Conservation (phyloP, 2,888 invertebrate genomes). For the Myathropa florea region DNA sequence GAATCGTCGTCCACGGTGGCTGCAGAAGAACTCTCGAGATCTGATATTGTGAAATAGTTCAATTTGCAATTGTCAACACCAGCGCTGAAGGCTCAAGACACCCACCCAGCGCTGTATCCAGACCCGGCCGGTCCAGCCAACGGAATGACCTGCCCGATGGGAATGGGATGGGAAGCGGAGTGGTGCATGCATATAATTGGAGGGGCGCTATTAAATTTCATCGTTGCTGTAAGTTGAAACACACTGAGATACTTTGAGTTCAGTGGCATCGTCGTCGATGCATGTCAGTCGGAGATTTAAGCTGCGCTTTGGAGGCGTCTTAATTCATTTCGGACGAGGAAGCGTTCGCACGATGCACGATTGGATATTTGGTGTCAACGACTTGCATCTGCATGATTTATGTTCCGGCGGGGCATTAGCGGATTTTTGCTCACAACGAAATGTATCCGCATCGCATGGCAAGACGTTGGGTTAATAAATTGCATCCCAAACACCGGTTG, state of each 20-base stretch:
- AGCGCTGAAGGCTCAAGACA: slow-evolving; percentile 14
- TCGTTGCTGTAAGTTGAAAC: neutral
- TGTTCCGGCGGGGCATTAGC: slow-evolving; percentile 60
- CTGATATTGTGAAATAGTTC: slow-evolving; percentile 64
- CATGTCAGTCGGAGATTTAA: slow-evolving; percentile 64
- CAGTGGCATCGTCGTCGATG: slow-evolving; percentile 57
- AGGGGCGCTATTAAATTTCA: slow-evolving; percentile 22
- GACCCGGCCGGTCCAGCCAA: neutral
- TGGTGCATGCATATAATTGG: slow-evolving; percentile 23
- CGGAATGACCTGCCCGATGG: neutral
- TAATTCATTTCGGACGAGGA: slow-evolving; percentile 66
- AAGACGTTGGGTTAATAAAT: slow-evolving; percentile 8
- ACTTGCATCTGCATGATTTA: slow-evolving; percentile 69
- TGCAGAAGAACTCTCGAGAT: slow-evolving; percentile 7
- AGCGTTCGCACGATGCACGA: slow-evolving; percentile 69
- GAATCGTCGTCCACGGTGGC: neutral
- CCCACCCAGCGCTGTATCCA: slow-evolving; percentile 30
- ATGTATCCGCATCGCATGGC: slow-evolving; percentile 24
- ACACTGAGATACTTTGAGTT: slow-evolving; percentile 55
- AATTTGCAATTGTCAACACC: slow-evolving; percentile 66
- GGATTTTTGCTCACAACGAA: slow-evolving; percentile 19
- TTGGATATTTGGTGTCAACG: slow-evolving; percentile 70
- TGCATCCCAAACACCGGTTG: neutral
- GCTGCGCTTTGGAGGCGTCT: slow-evolving; percentile 63
- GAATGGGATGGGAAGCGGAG: neutral